Base-by-base conservation (phyloP, 2,113 vertebrate species). In the Syngnathoides biaculeatus region DNA sequence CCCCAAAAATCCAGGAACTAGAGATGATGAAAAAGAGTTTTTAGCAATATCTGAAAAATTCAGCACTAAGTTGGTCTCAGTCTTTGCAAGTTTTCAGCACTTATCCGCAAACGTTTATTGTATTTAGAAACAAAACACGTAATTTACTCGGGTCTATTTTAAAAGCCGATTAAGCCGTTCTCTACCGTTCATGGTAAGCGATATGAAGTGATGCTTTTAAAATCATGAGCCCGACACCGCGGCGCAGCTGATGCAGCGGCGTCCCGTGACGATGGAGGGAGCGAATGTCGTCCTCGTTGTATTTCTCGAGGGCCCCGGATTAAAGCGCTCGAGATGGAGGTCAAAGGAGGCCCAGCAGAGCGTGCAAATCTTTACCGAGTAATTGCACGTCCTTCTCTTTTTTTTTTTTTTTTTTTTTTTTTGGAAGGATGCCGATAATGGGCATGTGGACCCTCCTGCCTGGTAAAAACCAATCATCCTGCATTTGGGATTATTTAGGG, bases 351-450 rank as follows among this genome's bases (percentile, higher is more conserved):
- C 74, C 52, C 14, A 9, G 70, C 76, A 68, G 77, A 77, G 67
- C 77, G 77, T 60, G 77, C 79, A 79, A 84, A 86, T 77, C 78
- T 73, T 64, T 72, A 60, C 39, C 72, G 80, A 76, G 79, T 81
- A 66, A 78, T 58, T 77, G 63, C 74, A 60, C 57, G 66, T 72
- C 77, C 69, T 74, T 63, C 58, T 55, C 14, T 71, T 60, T 77
- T n/a, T n/a, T n/a, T n/a, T n/a, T n/a, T n/a, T n/a, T n/a, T n/a
- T n/a, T n/a, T n/a, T n/a, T n/a, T n/a, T n/a, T n/a, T n/a, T 65
- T 17, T 24, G 13, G 24, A 69, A 64, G 64, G 66, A 66, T 53
- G 61, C 67, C 63, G 65, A 45, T 68, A 69, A 78, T 55, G 68
- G 59, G 69, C 67, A 67, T 42, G 1, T 35, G 55, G n/a, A 45